Conservation (phyloP, 2,888 invertebrate species). For the Apoderus coryli region DNA sequence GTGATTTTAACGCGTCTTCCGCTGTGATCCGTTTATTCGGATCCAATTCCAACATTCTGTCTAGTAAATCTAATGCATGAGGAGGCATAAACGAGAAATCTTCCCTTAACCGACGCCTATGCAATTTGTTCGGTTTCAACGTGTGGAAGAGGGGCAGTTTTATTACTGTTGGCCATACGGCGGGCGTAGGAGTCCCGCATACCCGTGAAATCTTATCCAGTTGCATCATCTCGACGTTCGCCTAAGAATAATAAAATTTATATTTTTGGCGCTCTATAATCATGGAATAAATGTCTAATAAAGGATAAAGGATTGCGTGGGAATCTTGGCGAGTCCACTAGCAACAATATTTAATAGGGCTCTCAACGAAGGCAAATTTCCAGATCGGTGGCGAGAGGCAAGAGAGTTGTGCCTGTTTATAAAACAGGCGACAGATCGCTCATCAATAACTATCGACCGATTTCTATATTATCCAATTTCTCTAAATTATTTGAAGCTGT, state of each 20-base stretch:
- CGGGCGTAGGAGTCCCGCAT: constrained; percentile 92
- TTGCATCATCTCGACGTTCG: constrained; percentile 84
- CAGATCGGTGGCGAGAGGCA: no score
- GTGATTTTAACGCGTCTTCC: constrained; percentile 79
- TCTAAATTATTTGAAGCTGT: no score
- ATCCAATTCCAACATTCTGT: constrained; percentile 92
- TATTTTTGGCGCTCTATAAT: no score
- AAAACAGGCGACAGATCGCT: no score
- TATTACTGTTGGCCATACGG: constrained; percentile 93
- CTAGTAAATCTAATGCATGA: constrained; percentile 77
- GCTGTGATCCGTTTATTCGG: constrained; percentile 88
- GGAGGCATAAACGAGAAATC: constrained; percentile 87
- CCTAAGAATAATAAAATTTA: constrained; percentile 52
- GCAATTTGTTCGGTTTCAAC: constrained; percentile 78
- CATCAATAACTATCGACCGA: no score
- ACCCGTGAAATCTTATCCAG: constrained; percentile 85
- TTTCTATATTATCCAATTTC: no score
- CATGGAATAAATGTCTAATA: no score
- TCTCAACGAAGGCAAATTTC: no score
- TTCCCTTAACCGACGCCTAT: constrained; percentile 78
- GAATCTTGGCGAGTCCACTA: no score
- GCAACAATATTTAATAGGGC: no score
- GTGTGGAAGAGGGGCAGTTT: constrained; percentile 85
- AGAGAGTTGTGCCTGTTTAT: no score
- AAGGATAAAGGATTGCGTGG: no score